Conservation (phyloP, 2,113 vertebrate genomes). For the Canis aureus region DNA sequence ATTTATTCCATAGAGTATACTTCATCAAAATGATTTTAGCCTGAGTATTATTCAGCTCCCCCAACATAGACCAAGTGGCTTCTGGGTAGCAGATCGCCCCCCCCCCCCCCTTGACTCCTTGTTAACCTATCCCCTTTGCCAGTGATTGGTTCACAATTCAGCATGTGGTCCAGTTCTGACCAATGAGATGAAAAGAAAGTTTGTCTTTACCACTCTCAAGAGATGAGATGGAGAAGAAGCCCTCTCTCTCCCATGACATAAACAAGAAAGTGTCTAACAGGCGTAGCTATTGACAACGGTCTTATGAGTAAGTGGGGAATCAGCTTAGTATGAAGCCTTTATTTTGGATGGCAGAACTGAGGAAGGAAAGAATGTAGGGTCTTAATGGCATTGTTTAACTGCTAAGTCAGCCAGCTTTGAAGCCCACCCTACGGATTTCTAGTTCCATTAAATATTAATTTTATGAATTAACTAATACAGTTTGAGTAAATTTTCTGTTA, state of each 20-base stretch:
- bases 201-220: background rate
- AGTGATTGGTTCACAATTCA: background rate
- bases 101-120: background rate
- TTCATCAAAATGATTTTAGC: slow-evolving; percentile 4
- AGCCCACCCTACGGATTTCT: background rate
- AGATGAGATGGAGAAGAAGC: background rate
- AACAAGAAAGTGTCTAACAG: background rate
- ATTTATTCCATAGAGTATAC: background rate
- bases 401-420: background rate
- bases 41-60: background rate
- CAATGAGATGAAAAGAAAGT: background rate
- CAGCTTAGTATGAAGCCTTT: background rate
- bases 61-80: background rate
- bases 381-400: background rate
- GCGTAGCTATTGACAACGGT: background rate
- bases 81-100: background rate
- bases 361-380: background rate
- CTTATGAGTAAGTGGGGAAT: background rate
- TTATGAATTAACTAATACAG: background rate
- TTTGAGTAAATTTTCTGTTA: background rate
- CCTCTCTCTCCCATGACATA: background rate
- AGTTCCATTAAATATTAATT: background rate
- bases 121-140: background rate
- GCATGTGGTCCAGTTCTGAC: background rate
- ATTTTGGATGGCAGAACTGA: background rate